Conservation (phyloP, 2,113 vertebrate genomes). For the Actenoides hombroni region DNA sequence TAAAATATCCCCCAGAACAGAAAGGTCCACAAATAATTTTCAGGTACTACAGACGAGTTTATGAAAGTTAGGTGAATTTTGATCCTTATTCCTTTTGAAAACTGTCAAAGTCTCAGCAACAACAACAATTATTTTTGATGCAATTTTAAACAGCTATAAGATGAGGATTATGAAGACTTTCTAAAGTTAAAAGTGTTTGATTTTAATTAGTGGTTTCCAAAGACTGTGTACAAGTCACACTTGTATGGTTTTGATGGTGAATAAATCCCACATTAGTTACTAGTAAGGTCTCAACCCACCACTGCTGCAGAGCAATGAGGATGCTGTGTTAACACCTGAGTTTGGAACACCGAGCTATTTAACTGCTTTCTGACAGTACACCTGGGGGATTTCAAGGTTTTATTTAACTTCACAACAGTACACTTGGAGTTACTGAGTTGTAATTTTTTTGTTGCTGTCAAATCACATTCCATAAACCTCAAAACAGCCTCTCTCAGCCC, state of each 20-base stretch:
- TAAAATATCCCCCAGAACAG: neutral
- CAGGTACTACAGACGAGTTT: neutral
- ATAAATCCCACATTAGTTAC: neutral
- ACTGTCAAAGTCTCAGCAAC: neutral
- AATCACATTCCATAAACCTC: neutral
- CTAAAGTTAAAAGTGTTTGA: neutral
- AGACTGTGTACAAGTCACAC: neutral
- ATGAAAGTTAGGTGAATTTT: neutral
- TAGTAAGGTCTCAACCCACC: neutral
- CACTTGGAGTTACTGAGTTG: neutral
- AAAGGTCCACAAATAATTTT: neutral
- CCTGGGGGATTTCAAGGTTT: neutral
- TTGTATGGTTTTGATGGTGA: neutral
- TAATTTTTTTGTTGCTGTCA: neutral
- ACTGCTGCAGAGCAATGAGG: neutral
- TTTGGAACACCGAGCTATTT: neutral
- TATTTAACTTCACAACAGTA: neutral
- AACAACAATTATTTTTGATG: neutral
- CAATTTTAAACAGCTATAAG: neutral
- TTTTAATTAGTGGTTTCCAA: neutral
- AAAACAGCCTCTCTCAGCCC: neutral
- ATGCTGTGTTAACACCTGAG: fast-evolving
- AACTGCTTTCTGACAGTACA: neutral
- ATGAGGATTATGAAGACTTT: neutral
- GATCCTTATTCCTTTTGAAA: neutral